Conservation (phyloP, 1,140 invertebrate species). For the Drosophila triauraria region DNA sequence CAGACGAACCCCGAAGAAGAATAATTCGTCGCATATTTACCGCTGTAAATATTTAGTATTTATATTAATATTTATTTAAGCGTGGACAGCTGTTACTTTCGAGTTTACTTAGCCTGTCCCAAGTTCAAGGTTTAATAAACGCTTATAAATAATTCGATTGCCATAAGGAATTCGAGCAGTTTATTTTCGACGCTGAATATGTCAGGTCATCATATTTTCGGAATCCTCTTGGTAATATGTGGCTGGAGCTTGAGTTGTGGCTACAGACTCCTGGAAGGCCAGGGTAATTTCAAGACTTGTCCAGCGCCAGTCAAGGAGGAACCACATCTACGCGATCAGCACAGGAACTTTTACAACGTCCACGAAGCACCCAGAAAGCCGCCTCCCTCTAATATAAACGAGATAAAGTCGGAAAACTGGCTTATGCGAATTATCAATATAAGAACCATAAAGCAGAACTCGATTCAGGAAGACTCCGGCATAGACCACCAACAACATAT, state of each 20-base stretch:
- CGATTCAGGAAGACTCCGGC: background rate
- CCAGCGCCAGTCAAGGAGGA: slow-evolving; percentile 10
- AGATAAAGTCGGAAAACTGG: slow-evolving; percentile 24
- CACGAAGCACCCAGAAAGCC: background rate
- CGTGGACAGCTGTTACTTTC: slow-evolving; percentile 48
- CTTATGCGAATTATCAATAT: slow-evolving; percentile 53
- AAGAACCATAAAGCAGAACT: background rate
- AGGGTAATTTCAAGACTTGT: slow-evolving; percentile 17
- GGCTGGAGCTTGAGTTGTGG: background rate
- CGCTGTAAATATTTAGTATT: slow-evolving; percentile 37
- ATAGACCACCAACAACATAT: background rate
- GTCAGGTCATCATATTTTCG: slow-evolving; percentile 22
- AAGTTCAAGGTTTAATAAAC: slow-evolving; percentile 55
- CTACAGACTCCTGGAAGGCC: slow-evolving; percentile 29
- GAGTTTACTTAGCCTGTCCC: slow-evolving; percentile 19
- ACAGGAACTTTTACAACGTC: slow-evolving; percentile 31
- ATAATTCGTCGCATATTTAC: slow-evolving; percentile 4
- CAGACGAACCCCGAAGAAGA: background rate
- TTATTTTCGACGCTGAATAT: slow-evolving; percentile 33
- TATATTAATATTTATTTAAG: slow-evolving; percentile 27
- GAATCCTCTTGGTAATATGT: slow-evolving; percentile 16
- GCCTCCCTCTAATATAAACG: background rate
- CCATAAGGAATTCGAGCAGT: slow-evolving; percentile 27
- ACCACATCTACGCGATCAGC: slow-evolving; percentile 12
- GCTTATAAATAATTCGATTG: slow-evolving; percentile 40